phyloP scores from a whole-genome alignment of 2,797 vertebrate species.

The Anguilla anguilla region DNA sequence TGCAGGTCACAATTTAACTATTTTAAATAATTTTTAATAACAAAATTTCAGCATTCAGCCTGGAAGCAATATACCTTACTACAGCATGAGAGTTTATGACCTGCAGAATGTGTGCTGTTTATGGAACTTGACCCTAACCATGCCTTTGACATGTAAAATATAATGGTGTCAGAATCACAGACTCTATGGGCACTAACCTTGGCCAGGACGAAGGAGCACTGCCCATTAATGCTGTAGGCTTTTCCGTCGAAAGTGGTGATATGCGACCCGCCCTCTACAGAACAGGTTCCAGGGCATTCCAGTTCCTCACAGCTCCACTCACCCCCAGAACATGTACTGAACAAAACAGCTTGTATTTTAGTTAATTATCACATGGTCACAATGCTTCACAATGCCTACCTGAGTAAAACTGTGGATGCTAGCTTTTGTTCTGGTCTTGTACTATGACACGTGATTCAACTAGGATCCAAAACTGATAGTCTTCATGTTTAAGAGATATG shows the following conservation, averaged over 20 bases:
- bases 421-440: neutral
- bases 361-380: neutral
- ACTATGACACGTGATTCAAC: neutral
- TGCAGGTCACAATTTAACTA: no score
- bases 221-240: conserved; percentile 71
- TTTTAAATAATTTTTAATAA: no score
- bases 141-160: neutral
- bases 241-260: conserved; percentile 77
- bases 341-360: neutral
- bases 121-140: neutral
- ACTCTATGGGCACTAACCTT: conserved; percentile 63
- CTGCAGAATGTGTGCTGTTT: no score
- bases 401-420: neutral
- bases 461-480: neutral
- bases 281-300: conserved; percentile 72
- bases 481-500: no score
- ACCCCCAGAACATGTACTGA: conserved; percentile 70
- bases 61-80: no score
- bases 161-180: neutral
- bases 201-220: conserved; percentile 76
- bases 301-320: conserved; percentile 72
- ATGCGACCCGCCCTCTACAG: conserved; percentile 77
- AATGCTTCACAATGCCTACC: neutral
- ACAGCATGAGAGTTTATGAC: no score
- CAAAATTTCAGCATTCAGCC: no score